These are phyloP conservation scores for Melospiza melodia DNA, from an alignment of 2,113 vertebrate genomes.

Conservation along the genomic window DNA sequence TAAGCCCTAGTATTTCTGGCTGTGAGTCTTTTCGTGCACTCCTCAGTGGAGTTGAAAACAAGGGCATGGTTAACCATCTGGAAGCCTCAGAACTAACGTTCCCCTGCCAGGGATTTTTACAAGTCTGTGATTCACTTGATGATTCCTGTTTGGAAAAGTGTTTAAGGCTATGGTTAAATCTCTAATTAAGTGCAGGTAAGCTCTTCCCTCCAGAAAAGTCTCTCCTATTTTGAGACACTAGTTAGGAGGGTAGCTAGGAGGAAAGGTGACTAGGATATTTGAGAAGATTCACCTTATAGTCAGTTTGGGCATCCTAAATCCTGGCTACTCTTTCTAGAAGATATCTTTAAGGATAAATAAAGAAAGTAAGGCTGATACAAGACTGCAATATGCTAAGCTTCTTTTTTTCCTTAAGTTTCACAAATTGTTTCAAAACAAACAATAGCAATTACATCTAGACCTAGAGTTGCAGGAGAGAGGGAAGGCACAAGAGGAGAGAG, in stretches of 20 bases:
- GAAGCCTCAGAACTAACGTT: background rate
- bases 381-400: background rate
- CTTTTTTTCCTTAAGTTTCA: background rate
- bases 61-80: constrained; percentile 52
- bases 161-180: background rate
- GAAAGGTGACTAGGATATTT: background rate
- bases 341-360: background rate
- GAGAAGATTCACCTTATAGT: background rate
- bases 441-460: background rate
- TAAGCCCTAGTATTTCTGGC: background rate
- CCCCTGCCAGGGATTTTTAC: constrained; percentile 40
- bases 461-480: background rate
- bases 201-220: background rate
- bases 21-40: background rate
- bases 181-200: constrained; percentile 19
- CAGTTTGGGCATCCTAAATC: background rate
- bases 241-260: background rate
- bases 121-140: constrained; percentile 21
- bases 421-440: background rate
- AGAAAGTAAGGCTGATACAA: background rate
- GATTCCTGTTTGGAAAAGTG: background rate
- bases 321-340: background rate
- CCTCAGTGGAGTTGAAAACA: constrained; percentile 7
- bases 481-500: background rate
- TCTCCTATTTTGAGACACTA: background rate